Evolutionary conservation across 2,888 invertebrate genomes (phyloP).

Genomic region (Agrotis exclamationis): DNA sequence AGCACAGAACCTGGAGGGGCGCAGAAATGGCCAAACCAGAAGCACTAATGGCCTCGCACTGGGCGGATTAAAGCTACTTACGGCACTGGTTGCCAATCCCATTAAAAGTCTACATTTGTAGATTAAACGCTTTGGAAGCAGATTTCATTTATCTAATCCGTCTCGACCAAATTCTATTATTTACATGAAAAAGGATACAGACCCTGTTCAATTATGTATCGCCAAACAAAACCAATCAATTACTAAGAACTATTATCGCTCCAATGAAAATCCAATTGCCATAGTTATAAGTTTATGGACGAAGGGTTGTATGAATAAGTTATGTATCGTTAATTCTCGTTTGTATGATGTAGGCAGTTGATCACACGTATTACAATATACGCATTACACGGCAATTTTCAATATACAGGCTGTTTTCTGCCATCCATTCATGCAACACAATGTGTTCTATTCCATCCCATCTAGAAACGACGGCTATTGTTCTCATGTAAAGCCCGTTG

Average conservation of each 20-base stretch:
- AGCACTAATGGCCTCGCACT: too few relatives aligned
- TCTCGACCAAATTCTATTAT: not conserved
- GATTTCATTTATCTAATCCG: too few relatives aligned
- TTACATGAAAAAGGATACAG: not conserved
- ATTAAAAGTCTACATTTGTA: too few relatives aligned
- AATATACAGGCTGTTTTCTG: slow-evolving; percentile 44
- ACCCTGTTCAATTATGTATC: not conserved
- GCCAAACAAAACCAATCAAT: slow-evolving; percentile 14
- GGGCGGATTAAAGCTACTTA: too few relatives aligned
- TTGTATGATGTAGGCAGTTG: slow-evolving; percentile 3
- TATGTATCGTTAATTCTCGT: slow-evolving; percentile 23
- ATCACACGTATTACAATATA: slow-evolving; percentile 31
- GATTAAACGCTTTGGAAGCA: too few relatives aligned
- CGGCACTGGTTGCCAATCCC: too few relatives aligned
- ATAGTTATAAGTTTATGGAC: slow-evolving; percentile 4
- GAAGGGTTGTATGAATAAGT: slow-evolving; percentile 20
- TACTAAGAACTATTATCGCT: slow-evolving; percentile 5
- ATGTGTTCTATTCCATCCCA: slow-evolving; percentile 52
- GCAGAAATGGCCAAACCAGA: too few relatives aligned
- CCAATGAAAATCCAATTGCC: slow-evolving; percentile 6
- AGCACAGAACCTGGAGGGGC: too few relatives aligned
- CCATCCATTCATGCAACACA: slow-evolving; percentile 50
- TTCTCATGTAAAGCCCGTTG: slow-evolving; percentile 54
- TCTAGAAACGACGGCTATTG: slow-evolving; percentile 50
- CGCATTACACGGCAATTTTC: slow-evolving; percentile 55